phyloP scores from a whole-genome alignment of 2,888 invertebrate species.

The Archips crataeganus region DNA sequence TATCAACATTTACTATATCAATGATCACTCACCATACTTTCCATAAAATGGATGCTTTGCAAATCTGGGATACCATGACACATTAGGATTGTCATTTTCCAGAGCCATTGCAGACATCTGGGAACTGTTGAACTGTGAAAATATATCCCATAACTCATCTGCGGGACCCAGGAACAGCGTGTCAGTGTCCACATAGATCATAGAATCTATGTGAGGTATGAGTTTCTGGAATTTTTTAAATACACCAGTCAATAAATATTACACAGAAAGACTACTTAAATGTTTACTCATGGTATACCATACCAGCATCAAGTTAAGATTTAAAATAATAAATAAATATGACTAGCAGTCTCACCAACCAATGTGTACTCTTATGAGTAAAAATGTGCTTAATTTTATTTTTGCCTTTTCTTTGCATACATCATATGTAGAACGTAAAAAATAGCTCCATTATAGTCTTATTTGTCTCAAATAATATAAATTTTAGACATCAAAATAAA shows the following conservation, averaged over 20 bases:
- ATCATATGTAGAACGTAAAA: no score
- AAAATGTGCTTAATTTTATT: no score
- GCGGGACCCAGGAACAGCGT: conserved; percentile 94
- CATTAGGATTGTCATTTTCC: conserved; percentile 96
- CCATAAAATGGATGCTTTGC: conserved; percentile 98
- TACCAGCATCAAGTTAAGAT: no score
- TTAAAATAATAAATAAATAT: no score
- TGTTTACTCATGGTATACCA: no score
- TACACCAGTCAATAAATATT: neutral
- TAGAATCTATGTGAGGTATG: conserved; percentile 91
- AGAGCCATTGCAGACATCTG: conserved; percentile 95
- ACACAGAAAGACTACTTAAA: neutral
- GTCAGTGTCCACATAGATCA: conserved; percentile 97
- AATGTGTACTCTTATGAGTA: no score
- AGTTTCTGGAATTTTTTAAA: conserved; percentile 87
- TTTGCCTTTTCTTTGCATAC: no score
- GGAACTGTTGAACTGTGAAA: conserved; percentile 91
- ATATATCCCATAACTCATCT: conserved; percentile 93
- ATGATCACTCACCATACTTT: conserved; percentile 86
- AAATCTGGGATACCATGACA: conserved; percentile 98
- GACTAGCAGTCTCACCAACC: no score
- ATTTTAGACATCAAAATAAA: no score
- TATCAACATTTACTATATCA: neutral
- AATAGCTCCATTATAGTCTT: no score
- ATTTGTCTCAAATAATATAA: no score